phyloP scores from a whole-genome alignment of 2,113 vertebrate species.

The Myocastor coypus region DNA sequence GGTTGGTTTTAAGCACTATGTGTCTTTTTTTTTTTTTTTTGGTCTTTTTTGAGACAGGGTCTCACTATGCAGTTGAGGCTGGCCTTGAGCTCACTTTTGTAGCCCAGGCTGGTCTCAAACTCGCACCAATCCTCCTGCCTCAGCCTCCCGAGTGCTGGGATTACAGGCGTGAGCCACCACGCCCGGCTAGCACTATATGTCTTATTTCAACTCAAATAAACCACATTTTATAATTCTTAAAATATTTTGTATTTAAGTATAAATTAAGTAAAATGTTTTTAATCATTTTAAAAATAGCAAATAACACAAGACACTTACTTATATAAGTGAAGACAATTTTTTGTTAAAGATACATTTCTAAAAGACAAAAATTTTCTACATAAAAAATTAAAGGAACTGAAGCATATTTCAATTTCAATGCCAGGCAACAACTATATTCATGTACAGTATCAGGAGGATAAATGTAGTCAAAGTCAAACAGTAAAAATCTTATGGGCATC shows the following conservation, averaged over 20 bases:
- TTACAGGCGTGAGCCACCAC: no score
- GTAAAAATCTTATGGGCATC: conserved; percentile 61
- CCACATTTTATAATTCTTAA: conserved; percentile 27
- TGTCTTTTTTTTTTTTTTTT: no score
- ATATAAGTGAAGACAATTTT: not conserved
- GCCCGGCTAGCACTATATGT: not conserved
- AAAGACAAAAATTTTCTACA: conserved; percentile 52
- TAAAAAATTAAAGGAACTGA: conserved; percentile 26
- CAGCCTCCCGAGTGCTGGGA: no score
- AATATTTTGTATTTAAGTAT: conserved; percentile 16
- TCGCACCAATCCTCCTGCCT: no score
- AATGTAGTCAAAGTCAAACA: conserved; percentile 53
- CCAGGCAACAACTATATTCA: conserved; percentile 43
- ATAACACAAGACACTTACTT: not conserved
- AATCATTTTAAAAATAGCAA: conserved; percentile 65
- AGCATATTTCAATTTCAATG: conserved; percentile 9
- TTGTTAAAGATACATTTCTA: conserved; percentile 17
- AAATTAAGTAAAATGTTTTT: conserved; percentile 50
- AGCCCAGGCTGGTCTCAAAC: no score
- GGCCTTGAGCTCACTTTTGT: no score
- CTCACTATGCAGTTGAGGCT: no score
- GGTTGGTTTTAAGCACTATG: no score
- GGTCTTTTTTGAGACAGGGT: no score
- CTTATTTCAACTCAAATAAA: conserved; percentile 48
- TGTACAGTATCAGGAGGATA: not conserved